These are phyloP conservation scores for Orientallactaga sibirica DNA, from an alignment of 2,797 vertebrate genomes.

Conservation along the genomic window DNA sequence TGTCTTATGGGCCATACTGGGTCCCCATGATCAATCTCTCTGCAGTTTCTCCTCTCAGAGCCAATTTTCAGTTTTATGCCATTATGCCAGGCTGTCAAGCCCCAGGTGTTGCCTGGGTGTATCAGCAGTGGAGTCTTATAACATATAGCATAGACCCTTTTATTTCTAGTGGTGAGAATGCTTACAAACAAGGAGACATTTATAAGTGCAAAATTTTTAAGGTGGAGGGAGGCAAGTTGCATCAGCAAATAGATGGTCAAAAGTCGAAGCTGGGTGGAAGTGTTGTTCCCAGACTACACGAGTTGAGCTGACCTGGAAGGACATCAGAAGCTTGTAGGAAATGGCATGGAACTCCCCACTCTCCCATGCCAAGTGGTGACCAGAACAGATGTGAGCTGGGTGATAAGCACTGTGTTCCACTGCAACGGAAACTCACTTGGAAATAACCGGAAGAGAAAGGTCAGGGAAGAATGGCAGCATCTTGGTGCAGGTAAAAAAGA, in stretches of 20 bases:
- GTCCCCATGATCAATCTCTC: background rate
- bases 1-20: background rate
- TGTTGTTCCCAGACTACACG: constrained; percentile 50
- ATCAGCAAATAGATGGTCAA: background rate
- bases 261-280: constrained; percentile 57
- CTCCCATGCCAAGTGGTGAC: constrained; percentile 72
- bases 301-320: constrained; percentile 19
- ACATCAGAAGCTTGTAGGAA: constrained; percentile 67
- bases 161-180: background rate
- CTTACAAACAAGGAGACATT: constrained; percentile 52
- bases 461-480: constrained; percentile 54
- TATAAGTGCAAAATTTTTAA: constrained; percentile 44
- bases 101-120: background rate
- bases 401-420: constrained; percentile 59
- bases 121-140: background rate
- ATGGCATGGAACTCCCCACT: constrained; percentile 79
- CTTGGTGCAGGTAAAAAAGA: constrained; percentile 61
- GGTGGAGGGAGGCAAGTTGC: constrained; percentile 14
- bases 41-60: background rate
- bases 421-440: constrained; percentile 54
- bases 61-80: background rate
- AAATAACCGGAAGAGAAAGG: constrained; percentile 68
- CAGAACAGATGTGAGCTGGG: constrained; percentile 65
- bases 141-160: background rate
- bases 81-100: background rate